A percentile compares a stretch with the other conserved stretches of the same genome.
These are phyloP conservation scores for Mohoua ochrocephala DNA, from an alignment of 2,113 vertebrate species.

Conservation along the genomic window DNA sequence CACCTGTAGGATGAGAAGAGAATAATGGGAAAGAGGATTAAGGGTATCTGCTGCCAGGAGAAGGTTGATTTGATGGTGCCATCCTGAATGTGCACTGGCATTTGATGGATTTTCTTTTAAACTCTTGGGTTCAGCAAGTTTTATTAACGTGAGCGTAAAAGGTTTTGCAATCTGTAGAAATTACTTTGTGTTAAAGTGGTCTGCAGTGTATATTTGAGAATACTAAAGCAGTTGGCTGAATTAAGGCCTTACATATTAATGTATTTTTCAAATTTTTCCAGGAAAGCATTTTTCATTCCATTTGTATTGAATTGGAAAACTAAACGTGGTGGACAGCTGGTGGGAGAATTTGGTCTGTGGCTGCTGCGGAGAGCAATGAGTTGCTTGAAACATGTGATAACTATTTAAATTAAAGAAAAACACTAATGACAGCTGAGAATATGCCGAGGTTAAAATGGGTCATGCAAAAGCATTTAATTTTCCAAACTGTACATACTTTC, in stretches of 20 bases:
- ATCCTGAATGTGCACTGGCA: background rate
- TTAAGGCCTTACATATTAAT: background rate
- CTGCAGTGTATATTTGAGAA: background rate
- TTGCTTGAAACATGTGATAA: slow-evolving; percentile 32
- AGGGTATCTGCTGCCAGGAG: background rate
- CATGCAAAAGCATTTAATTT: slow-evolving; percentile 1
- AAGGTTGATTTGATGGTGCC: background rate
- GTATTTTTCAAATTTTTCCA: background rate
- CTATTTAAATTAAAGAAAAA: slow-evolving; percentile 36
- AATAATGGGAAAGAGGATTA: background rate
- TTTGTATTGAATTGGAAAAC: background rate
- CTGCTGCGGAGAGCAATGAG: background rate
- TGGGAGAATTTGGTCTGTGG: slow-evolving; percentile 29
- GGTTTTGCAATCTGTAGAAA: background rate
- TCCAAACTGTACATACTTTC: background rate
- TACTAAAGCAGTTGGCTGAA: background rate
- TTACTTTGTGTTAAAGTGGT: background rate
- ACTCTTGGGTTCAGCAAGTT: background rate
- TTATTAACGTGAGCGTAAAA: background rate
- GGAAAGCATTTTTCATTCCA: slow-evolving; percentile 4
- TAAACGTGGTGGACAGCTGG: background rate
- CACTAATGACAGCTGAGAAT: slow-evolving; percentile 35
- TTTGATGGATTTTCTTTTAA: background rate
- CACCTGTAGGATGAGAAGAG: background rate
- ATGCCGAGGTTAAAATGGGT: slow-evolving; percentile 2